phyloP scores from a whole-genome alignment of 2,888 invertebrate species.

The Allolobophora icterica region DNA sequence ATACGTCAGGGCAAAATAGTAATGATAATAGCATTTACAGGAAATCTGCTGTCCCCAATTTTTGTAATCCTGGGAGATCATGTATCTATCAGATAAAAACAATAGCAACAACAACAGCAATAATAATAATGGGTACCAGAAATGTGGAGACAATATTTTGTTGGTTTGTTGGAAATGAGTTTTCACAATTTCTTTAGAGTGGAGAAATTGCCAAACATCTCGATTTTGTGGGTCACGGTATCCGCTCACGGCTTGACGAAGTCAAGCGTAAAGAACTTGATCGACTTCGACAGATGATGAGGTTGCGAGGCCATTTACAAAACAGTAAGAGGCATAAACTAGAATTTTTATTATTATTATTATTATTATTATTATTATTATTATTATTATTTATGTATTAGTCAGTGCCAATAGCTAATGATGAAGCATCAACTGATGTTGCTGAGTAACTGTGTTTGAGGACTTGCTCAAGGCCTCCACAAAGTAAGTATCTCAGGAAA shows the following conservation, averaged over 20 bases:
- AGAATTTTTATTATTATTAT: background rate
- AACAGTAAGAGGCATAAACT: background rate
- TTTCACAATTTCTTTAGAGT: conserved; percentile 70
- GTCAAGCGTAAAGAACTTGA: conserved; percentile 87
- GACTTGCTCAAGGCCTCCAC: too few relatives aligned
- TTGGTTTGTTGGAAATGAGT: background rate
- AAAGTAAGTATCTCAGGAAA: too few relatives aligned
- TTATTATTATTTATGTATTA: background rate
- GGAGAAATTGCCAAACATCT: conserved; percentile 90
- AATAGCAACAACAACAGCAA: too few relatives aligned
- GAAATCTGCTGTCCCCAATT: too few relatives aligned
- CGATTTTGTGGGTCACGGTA: conserved; percentile 85
- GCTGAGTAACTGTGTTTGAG: too few relatives aligned
- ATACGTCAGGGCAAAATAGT: too few relatives aligned
- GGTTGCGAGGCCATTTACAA: conserved; percentile 36
- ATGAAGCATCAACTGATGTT: too few relatives aligned
- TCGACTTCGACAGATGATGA: conserved; percentile 69
- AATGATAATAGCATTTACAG: too few relatives aligned
- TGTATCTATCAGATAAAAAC: too few relatives aligned
- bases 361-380: background rate
- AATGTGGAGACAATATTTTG: background rate
- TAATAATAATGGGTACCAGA: background rate
- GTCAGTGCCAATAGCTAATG: background rate
- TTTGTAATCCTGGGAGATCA: too few relatives aligned
- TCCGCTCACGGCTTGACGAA: conserved; percentile 87